Percentiles rank a stretch among this genome's conserved stretches.
Evolutionary conservation across 2,113 vertebrate species (phyloP).

Genomic region (Typhlomys cinereus): DNA sequence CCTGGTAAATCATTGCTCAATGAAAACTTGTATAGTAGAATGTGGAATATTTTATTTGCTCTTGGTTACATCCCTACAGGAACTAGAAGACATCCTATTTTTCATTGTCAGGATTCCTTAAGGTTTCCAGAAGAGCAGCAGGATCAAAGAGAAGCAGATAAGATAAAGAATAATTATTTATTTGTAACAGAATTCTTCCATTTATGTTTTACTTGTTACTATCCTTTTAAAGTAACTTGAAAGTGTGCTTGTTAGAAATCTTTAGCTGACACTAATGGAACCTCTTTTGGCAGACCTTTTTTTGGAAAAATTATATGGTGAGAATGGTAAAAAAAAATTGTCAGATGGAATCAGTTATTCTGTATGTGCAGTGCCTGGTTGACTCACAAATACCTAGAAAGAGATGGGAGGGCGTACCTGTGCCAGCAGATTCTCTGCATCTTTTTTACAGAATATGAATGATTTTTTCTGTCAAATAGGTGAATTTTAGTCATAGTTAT

Average conservation of each 20-base stretch:
- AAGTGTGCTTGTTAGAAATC: conserved; percentile 61
- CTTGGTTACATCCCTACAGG: not conserved
- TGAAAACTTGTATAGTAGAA: conserved; percentile 30
- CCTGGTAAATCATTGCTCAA: conserved; percentile 68
- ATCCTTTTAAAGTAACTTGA: conserved; percentile 48
- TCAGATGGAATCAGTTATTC: conserved; percentile 39
- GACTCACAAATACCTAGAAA: not conserved
- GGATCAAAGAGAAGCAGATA: conserved; percentile 75
- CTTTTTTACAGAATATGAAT: not conserved
- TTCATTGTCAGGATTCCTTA: conserved; percentile 54
- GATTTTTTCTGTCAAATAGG: not conserved
- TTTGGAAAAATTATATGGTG: conserved; percentile 65
- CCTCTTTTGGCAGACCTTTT: conserved; percentile 49
- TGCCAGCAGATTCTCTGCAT: not conserved
- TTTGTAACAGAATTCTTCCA: conserved; percentile 57
- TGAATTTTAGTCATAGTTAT: not conserved
- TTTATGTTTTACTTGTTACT: conserved; percentile 53
- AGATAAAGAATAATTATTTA: conserved; percentile 56
- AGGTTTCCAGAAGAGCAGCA: conserved; percentile 44
- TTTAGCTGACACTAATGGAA: conserved; percentile 74
- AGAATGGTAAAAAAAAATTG: conserved; percentile 57
- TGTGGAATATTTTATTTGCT: conserved; percentile 16
- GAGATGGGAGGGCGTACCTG: not conserved
- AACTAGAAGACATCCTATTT: conserved; percentile 44
- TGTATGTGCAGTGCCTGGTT: conserved; percentile 15